Conservation (phyloP, 2,888 invertebrate species). For the Eumerus sabulonum region DNA sequence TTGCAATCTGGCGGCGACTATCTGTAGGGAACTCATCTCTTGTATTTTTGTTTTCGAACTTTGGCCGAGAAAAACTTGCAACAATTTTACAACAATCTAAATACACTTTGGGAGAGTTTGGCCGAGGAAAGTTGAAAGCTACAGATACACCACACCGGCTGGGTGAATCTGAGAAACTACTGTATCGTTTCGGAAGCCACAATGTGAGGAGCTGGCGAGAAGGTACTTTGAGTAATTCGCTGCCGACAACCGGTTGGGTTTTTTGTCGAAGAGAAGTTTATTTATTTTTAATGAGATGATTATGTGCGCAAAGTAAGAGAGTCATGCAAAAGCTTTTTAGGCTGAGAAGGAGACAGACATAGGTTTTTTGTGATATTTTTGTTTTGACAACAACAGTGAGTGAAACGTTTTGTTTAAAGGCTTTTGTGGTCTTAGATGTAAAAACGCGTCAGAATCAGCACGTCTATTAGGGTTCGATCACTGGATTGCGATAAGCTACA, state of each 20-base stretch:
- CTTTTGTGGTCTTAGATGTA: too few species aligned
- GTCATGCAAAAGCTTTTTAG: neutral
- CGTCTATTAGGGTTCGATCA: too few species aligned
- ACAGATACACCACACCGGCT: constrained; percentile 7
- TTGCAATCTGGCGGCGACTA: constrained; percentile 58
- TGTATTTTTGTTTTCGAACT: neutral
- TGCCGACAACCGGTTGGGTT: constrained; percentile 15
- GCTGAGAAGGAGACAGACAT: neutral
- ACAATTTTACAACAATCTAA: neutral
- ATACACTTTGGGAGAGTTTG: neutral
- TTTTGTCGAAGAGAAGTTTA: neutral
- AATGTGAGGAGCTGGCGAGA: too few species aligned
- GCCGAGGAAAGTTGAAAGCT: constrained; percentile 20
- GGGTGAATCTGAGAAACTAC: constrained; percentile 46
- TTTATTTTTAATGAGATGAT: neutral
- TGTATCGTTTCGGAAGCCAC: neutral
- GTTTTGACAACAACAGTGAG: constrained; percentile 20
- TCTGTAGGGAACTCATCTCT: constrained; percentile 63
- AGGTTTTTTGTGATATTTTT: constrained; percentile 19
- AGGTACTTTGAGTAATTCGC: constrained; percentile 23
- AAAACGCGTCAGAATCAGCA: too few species aligned
- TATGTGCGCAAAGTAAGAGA: neutral
- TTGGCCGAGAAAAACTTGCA: constrained; percentile 13
- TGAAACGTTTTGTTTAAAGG: neutral
- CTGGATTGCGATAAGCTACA: too few species aligned